Percentiles rank a stretch among this genome's conserved stretches.
phyloP scores from a whole-genome alignment of 2,797 vertebrate species.

The Amblyopsis hoosieri region DNA sequence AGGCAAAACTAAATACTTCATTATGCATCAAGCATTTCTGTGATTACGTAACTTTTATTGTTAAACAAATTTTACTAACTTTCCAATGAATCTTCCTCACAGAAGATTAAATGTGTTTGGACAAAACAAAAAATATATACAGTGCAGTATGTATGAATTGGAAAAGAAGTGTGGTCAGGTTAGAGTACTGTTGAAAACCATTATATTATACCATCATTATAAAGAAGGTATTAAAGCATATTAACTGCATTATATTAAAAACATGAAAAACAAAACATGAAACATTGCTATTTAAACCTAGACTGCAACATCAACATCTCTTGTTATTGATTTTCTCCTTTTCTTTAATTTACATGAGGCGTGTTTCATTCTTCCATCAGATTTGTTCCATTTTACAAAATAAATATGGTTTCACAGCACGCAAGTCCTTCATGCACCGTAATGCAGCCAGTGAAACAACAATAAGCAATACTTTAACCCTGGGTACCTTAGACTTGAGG shows the following conservation, averaged over 20 bases:
- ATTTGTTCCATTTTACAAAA: no score
- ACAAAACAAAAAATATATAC: slow-evolving; percentile 49
- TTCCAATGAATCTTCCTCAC: slow-evolving; percentile 25
- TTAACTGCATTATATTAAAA: no score
- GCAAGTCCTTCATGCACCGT: slow-evolving; percentile 3
- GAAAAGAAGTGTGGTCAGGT: slow-evolving; percentile 77
- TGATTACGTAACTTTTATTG: slow-evolving; percentile 3
- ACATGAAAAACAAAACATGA: slow-evolving; percentile 45
- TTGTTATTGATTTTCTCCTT: no score
- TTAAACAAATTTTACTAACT: slow-evolving; percentile 14
- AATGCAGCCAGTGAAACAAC: background rate
- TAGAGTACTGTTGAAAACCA: slow-evolving; percentile 72
- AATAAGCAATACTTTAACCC: slow-evolving; percentile 16
- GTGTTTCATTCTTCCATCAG: no score
- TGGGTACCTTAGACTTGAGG: slow-evolving; percentile 85
- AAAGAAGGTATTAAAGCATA: no score
- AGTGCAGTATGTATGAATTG: slow-evolving; percentile 79
- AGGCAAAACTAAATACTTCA: no score
- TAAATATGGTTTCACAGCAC: slow-evolving; percentile 1
- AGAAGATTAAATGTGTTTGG: slow-evolving; percentile 26
- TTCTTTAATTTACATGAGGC: no score
- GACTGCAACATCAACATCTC: no score
- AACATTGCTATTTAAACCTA: no score
- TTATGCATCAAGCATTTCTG: background rate
- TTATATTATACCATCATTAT: background rate